Percentiles rank a stretch among this genome's conserved stretches.
These are phyloP conservation scores for Girardinus metallicus DNA, from an alignment of 2,797 vertebrate genomes.

Conservation along the genomic window DNA sequence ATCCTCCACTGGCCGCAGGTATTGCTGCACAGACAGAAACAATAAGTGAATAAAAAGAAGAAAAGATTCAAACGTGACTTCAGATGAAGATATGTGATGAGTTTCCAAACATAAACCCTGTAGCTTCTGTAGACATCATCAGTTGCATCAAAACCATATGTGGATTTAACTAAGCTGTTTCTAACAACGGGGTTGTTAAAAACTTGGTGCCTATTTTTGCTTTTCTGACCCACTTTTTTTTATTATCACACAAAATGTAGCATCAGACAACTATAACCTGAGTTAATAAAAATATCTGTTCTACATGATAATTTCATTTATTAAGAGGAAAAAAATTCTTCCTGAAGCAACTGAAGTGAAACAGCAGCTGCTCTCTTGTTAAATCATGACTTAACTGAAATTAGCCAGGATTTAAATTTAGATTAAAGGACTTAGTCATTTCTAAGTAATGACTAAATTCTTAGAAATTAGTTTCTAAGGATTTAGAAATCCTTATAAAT, in stretches of 20 bases:
- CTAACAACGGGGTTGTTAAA: neutral
- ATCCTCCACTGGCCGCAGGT: conserved; percentile 95
- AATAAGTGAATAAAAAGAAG: neutral
- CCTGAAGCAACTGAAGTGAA: too few relatives aligned
- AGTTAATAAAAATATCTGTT: neutral
- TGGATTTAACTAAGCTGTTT: neutral
- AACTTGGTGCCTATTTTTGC: neutral
- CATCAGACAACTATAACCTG: neutral
- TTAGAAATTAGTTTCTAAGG: too few relatives aligned
- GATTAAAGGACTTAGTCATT: too few relatives aligned
- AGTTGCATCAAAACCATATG: neutral
- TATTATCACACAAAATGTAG: neutral
- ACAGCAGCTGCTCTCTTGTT: too few relatives aligned
- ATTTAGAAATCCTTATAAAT: too few relatives aligned
- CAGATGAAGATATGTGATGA: neutral
- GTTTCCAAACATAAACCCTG: neutral
- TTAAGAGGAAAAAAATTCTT: neutral
- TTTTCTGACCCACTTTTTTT: neutral
- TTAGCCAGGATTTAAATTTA: too few relatives aligned
- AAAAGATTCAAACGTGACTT: neutral
- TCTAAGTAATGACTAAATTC: too few relatives aligned
- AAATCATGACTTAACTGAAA: too few relatives aligned
- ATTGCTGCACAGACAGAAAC: conserved; percentile 84
- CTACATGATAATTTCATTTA: neutral
- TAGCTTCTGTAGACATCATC: neutral